Percentiles rank a stretch among this genome's conserved stretches.
These are phyloP conservation scores for Cephalopholis sonnerati DNA, from an alignment of 2,113 vertebrate species.

Conservation along the genomic window DNA sequence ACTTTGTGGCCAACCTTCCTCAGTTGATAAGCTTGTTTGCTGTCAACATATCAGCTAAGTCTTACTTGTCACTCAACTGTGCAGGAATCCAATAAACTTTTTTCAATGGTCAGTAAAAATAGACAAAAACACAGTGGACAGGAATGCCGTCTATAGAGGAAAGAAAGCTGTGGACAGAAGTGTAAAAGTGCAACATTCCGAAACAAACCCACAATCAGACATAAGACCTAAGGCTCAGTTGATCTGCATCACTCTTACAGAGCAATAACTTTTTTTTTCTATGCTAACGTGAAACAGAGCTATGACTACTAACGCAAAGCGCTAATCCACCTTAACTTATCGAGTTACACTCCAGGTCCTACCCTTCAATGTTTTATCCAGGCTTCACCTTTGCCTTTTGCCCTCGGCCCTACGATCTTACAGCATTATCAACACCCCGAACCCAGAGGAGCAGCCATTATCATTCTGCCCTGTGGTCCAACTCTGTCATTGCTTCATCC, in stretches of 20 bases:
- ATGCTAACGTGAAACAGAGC: conserved; percentile 41
- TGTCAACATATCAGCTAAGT: not conserved
- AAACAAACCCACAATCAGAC: not conserved
- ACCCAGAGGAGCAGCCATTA: conserved; percentile 58
- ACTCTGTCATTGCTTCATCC: conserved; percentile 69
- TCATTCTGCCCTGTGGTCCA: conserved; percentile 67
- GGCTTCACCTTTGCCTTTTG: conserved; percentile 28
- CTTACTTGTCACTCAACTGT: not conserved
- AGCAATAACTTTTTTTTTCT: not conserved
- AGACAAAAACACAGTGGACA: not conserved
- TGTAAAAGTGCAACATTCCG: not conserved
- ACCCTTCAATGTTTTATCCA: conserved; percentile 23
- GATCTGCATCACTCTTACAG: not conserved
- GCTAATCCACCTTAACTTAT: conserved; percentile 35
- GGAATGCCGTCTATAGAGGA: not conserved
- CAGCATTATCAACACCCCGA: conserved; percentile 32
- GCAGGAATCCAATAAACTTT: not conserved
- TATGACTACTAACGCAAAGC: not conserved
- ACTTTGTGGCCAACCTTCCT: too few species aligned
- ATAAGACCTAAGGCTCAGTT: not conserved
- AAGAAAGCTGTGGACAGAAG: not conserved
- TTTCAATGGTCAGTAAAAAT: not conserved
- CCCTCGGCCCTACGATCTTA: conserved; percentile 4
- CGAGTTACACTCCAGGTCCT: conserved; percentile 14
- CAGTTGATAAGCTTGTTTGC: not conserved